Evolutionary conservation across 1,140 invertebrate species (phyloP), one percentile per base, ranked within the genome.

Genomic region (Scaptomyza montana): DNA sequence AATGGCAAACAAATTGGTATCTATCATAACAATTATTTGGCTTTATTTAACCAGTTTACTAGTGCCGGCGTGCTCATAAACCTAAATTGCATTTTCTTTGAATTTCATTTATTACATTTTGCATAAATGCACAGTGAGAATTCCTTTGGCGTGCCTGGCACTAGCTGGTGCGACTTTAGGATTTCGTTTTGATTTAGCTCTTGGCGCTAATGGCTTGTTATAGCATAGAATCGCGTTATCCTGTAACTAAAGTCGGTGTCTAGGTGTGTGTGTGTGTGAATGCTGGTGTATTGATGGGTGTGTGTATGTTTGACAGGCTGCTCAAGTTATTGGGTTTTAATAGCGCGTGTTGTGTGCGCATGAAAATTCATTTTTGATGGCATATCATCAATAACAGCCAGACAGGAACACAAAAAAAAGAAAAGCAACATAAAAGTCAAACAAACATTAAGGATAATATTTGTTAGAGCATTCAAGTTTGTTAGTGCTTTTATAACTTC

Each of bases 1-100:
- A 82, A 82, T 68, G 80, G 79, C 81, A 86, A 81, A 72, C 74
- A 78, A 87, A 87, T 86, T 87, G 75, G 53, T 87, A 87, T 82
- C 82, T 86, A 86, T 77, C 65, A 78, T 68, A 87, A 87, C 71
- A 81, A 64, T 74, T 71, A 74, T 74, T 70, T 74, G 67, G 67
- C 81, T 73, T 68, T 63, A 49, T 57, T 51, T 57, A 16, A 33
- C 30, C 30, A 6, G 30, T 25, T 25, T 25, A 2, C 21, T 25
- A 25, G 21, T 2, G 21, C 49, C 36, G 21, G 57, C 43, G 19
- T 61, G 56, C 71, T 43, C 71, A 77, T 74, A 77, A 77, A 77
- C 68, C 60, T 64, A 77, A 77, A 77, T 77, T 77, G 75, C 71
- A 77, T 65, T 77, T 74, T 60, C 33, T 55, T 67, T 66, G 63